These are phyloP conservation scores for Yponomeuta sedellus DNA, from an alignment of 2,888 invertebrate species.

Conservation along the genomic window DNA sequence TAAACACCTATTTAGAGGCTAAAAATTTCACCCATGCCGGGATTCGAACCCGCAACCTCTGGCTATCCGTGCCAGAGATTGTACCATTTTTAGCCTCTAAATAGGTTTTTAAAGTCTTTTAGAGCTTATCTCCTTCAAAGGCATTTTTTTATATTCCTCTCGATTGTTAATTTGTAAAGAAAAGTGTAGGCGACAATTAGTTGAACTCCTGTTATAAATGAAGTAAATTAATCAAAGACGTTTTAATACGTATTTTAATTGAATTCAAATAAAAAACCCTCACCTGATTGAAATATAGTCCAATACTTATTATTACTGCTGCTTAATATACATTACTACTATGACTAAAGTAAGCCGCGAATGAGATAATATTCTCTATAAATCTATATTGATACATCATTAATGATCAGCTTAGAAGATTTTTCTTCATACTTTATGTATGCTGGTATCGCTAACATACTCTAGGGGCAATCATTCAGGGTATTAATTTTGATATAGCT, in stretches of 20 bases:
- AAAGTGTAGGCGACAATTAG: conserved; percentile 27
- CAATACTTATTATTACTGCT: too few species aligned
- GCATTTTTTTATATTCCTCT: neutral
- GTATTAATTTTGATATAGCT: conserved; percentile 66
- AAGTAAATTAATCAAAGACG: conserved; percentile 46
- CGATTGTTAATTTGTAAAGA: conserved; percentile 12
- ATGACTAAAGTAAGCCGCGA: conserved; percentile 6
- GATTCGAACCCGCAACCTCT: too few species aligned
- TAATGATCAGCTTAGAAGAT: neutral
- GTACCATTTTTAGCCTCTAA: too few species aligned
- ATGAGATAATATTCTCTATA: conserved; percentile 13
- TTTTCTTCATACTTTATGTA: neutral
- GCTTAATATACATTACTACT: too few species aligned
- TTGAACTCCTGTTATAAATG: conserved; percentile 38
- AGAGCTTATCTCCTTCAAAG: neutral
- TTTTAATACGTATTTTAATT: conserved; percentile 51
- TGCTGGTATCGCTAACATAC: neutral
- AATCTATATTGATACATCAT: conserved; percentile 19
- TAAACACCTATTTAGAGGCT: too few species aligned
- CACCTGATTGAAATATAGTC: conserved; percentile 55
- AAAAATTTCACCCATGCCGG: too few species aligned
- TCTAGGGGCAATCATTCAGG: conserved; percentile 53
- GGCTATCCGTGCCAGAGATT: too few species aligned
- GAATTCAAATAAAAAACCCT: conserved; percentile 53
- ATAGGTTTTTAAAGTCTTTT: too few species aligned